phyloP scores from a whole-genome alignment of 2,113 vertebrate species.

The Morphnarchus princeps region DNA sequence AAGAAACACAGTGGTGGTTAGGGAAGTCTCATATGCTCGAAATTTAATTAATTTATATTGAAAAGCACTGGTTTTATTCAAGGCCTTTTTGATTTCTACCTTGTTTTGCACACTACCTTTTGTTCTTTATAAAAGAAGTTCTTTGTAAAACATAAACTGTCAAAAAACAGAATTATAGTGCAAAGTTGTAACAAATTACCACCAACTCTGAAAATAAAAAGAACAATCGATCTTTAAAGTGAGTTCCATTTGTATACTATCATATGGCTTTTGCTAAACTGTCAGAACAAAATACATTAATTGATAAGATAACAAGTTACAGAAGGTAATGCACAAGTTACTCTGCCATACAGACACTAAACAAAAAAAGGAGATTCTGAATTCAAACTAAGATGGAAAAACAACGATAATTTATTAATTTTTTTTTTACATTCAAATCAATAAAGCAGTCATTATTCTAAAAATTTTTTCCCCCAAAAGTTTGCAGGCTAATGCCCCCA shows the following conservation, averaged over 20 bases:
- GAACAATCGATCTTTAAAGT: background rate
- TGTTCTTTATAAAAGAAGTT: background rate
- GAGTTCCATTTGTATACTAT: background rate
- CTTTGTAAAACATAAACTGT: background rate
- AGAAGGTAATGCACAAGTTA: background rate
- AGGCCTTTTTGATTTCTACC: background rate
- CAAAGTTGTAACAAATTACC: background rate
- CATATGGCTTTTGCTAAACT: background rate
- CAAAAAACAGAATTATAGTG: background rate
- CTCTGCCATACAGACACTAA: background rate
- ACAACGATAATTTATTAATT: background rate
- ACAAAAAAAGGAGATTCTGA: background rate
- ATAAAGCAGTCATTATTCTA: background rate
- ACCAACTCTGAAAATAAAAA: background rate
- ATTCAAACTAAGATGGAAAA: background rate
- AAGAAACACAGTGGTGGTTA: background rate
- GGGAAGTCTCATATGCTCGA: background rate
- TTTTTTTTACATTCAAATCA: background rate
- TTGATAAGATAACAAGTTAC: background rate
- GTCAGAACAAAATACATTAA: background rate
- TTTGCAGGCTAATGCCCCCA: background rate
- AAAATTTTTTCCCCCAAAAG: background rate
- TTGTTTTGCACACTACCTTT: background rate
- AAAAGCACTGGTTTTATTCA: background rate
- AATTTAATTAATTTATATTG: background rate